Evolutionary conservation across 2,113 vertebrate species (phyloP).

Genomic region (Antennarius striatus): DNA sequence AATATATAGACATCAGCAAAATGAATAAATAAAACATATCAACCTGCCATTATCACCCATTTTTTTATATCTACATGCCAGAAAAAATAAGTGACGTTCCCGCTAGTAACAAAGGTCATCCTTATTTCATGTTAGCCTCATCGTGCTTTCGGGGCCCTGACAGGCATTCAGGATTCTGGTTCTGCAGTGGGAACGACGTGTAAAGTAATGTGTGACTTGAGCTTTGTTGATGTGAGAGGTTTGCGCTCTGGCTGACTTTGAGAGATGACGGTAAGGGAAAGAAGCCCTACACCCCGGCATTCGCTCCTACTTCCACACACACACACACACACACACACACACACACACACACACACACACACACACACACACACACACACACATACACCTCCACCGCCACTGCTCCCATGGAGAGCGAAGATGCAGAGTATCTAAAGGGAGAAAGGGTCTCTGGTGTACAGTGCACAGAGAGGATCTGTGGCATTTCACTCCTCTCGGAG

Average conservation of each 20-base stretch:
- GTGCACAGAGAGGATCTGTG: conserved; percentile 15
- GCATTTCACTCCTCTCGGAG: conserved; percentile 13
- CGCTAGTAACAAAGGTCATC: conserved; percentile 62
- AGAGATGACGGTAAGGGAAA: conserved; percentile 46
- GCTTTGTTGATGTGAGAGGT: conserved; percentile 63
- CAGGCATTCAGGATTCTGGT: conserved; percentile 39
- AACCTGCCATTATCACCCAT: conserved; percentile 63
- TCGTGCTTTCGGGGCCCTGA: conserved; percentile 55
- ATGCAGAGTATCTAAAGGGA: conserved; percentile 41
- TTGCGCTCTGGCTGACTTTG: conserved; percentile 21
- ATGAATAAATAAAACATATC: conserved; percentile 75
- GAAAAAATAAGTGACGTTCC: conserved; percentile 44
- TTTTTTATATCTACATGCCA: conserved; percentile 60
- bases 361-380: conserved; percentile 2
- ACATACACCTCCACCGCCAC: not conserved
- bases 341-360: not conserved
- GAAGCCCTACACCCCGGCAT: conserved; percentile 2
- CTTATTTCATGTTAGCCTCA: conserved; percentile 61
- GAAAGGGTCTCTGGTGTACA: conserved; percentile 37
- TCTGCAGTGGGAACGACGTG: conserved; percentile 22
- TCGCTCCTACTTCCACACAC: not conserved
- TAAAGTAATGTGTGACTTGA: conserved; percentile 52
- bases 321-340: conserved; percentile 3
- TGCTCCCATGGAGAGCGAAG: conserved; percentile 33
- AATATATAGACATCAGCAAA: conserved; percentile 70